Evolutionary conservation across 2,113 vertebrate genomes (phyloP), one percentile per base, ranked within the genome.

Genomic region (Cardinalis cardinalis): DNA sequence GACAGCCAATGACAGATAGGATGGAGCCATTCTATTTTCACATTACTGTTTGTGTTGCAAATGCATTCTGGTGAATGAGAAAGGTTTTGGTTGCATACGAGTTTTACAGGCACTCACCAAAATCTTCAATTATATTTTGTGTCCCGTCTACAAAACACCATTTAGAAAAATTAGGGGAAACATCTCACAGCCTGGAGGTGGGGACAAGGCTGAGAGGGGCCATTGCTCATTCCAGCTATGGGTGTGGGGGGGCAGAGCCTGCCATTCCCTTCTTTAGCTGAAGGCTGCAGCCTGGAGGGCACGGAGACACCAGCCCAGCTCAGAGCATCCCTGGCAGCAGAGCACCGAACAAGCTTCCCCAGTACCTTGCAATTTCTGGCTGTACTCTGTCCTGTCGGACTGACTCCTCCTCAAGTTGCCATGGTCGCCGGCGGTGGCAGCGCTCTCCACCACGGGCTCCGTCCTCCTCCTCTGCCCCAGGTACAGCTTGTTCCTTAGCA

Each of bases 331-430:
- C 71, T 14, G 1, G 20, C 41, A 76, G 52, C 43, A 16, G 41
- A 32, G 73, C 74, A 26, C 61, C 43, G 6, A 21, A 34, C 18
- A 4, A 46, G 43, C 53, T 36, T 46, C 38, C 40, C 59, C 48
- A 2, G 87, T 98, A 99, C 99, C 99, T 99, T 99, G 98, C 76
- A 99, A 95, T 93, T 99, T 99, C 73, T 98, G 97, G 97, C 96
- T 98, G 98, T 99, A 99, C 93, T 99, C 99, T 17, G 98, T 99
- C 97, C 99, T 98, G 96, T 99, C 99, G 3, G 99, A 99, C 94
- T 99, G 99, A 91, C 98, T 99, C 95, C 99, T 98, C 95, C 99
- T 97, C 97, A 99, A 73, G 44, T 96, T 96, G 71, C 98, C 97
- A 69, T 98, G 98, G 78, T 98, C 98, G 92, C 95, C 98, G 25